A percentile compares a stretch with the other conserved stretches of the same genome.
Conservation (phyloP, 2,113 vertebrate species). For the Mormoops blainvillei region DNA sequence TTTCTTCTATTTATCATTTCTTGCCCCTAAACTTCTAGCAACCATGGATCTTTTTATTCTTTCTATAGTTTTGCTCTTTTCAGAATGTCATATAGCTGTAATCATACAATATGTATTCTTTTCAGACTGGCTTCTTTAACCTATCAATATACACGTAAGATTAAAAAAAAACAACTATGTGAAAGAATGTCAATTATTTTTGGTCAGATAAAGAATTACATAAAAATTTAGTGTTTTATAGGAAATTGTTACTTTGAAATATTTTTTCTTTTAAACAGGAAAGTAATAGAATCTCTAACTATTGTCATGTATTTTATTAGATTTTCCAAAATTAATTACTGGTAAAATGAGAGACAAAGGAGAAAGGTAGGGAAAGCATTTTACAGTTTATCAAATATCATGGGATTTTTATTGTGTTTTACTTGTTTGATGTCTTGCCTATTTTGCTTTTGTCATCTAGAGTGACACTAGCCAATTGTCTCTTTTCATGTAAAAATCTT, state of each 20-base stretch:
- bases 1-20: background rate
- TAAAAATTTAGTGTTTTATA: background rate
- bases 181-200: background rate
- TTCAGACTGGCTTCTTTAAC: too few relatives aligned
- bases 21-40: background rate
- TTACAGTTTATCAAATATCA: background rate
- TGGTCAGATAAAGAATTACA: background rate
- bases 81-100: background rate
- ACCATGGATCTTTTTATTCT: background rate
- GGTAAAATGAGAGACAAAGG: background rate
- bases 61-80: background rate
- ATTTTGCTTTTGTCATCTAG: background rate
- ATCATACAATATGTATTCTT: too few relatives aligned
- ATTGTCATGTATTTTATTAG: background rate
- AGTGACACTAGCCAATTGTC: background rate
- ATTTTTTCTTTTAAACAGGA: background rate
- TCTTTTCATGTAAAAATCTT: slow-evolving; percentile 8
- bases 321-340: background rate
- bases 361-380: background rate
- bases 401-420: background rate
- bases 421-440: background rate
- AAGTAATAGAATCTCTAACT: background rate
- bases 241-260: background rate
- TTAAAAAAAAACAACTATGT: background rate
- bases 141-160: too few relatives aligned